Evolutionary conservation across 2,888 invertebrate species (phyloP).

Genomic region (Pimpla rufipes): DNA sequence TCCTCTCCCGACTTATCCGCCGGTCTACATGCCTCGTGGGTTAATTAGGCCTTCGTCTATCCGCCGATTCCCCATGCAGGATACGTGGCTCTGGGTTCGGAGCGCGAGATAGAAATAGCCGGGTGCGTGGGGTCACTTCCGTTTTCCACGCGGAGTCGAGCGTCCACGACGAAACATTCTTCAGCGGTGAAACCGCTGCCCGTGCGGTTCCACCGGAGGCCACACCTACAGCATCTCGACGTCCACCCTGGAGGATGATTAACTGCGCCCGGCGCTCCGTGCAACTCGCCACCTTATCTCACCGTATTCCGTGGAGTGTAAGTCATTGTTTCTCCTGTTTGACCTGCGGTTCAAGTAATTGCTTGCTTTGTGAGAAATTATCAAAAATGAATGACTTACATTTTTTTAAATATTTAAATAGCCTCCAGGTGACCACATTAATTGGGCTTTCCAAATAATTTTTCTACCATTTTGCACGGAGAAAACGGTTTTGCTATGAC

Average conservation of each 20-base stretch:
- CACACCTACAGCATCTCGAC: slow-evolving; percentile 37
- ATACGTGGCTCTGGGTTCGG: background rate
- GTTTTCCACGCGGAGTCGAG: background rate
- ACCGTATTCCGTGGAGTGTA: background rate
- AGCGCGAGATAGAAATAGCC: background rate
- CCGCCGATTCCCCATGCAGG: slow-evolving; percentile 2
- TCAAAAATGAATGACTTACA: no score
- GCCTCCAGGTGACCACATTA: no score
- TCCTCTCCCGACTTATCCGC: slow-evolving; percentile 20
- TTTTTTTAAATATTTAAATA: no score
- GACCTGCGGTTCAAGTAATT: background rate
- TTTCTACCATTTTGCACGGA: no score
- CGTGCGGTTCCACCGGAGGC: slow-evolving; percentile 23
- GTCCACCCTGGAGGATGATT: slow-evolving; percentile 55
- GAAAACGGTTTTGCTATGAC: no score
- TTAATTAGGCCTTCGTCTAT: slow-evolving; percentile 19
- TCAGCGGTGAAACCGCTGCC: slow-evolving; percentile 6
- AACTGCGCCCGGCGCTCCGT: slow-evolving; percentile 42
- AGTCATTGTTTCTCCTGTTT: slow-evolving; percentile 31
- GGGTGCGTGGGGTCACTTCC: background rate
- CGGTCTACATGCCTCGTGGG: background rate
- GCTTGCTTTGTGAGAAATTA: background rate
- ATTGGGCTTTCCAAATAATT: no score
- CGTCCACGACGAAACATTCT: background rate
- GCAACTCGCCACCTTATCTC: slow-evolving; percentile 32